Base-by-base conservation (phyloP, 2,888 invertebrate species). In the Lissocephala sabroskyi region DNA sequence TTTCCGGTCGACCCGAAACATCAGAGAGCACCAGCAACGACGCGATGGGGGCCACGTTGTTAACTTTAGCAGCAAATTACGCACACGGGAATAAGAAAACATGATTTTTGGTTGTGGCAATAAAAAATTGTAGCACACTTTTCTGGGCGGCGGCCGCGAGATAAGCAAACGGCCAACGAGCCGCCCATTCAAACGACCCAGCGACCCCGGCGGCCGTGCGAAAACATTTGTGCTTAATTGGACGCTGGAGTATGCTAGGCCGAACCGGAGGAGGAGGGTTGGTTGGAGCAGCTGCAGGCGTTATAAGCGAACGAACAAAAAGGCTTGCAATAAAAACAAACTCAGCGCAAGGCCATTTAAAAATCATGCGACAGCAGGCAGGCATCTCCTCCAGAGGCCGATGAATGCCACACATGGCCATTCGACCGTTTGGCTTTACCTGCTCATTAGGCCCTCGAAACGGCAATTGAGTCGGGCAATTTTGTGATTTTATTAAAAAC, bases 101-200 rank as follows among this genome's bases (percentile, higher is more conserved):
- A 78, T 75, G 79, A 75, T 78, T 73, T 78, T 76, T 76, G 74
- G 74, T 74, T 77, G 71, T 71, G 60, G 57, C 58, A 65, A 77
- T 78, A 75, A 77, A 73, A 77, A 71, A 73, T 62, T 71, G 78
- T 71, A 66, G 75, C 71, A 63, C 56, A 77, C 71, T 77, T 71
- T 56, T 39, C 59, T n/a, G n/a, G n/a, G n/a, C n/a, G 46, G 62
- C 58, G 65, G 9, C 9, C 14, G 36, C 45, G 43, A 35, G 11
- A 23, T 28, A 50, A 33, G 64, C 35, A 56, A 52, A 59, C 59
- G 52, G 56, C 63, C 17, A 17, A 16, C 29, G 58, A 35, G 32
- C 43, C 50, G 7, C n/a, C 62, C 56, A 53, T 49, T 56, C 56
- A 56, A 61, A 63, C n/a, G n/a, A n/a, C n/a, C n/a, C n/a, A n/a